A percentile compares a stretch with the other conserved stretches of the same genome.
Conservation (phyloP, 2,888 invertebrate genomes). For the Phorcus lineatus region DNA sequence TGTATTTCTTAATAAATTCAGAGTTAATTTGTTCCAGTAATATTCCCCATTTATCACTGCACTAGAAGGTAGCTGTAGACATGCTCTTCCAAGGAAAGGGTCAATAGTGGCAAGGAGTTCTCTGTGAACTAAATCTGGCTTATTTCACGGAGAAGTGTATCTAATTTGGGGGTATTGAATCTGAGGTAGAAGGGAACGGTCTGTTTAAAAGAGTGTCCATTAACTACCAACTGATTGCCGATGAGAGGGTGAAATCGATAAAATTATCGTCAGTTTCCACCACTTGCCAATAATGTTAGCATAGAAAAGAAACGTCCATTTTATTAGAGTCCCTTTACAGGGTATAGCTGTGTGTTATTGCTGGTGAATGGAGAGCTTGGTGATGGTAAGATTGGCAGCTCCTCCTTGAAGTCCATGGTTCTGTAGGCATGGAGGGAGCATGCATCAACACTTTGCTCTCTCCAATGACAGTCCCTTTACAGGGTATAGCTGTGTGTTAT, state of each 20-base stretch:
- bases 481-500: background rate
- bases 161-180: conserved; percentile 15
- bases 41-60: too few species aligned
- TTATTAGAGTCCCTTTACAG: conserved; percentile 1
- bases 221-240: conserved; percentile 13
- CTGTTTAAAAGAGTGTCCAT: background rate
- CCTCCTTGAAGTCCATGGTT: too few species aligned
- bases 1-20: too few species aligned
- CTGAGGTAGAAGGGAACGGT: background rate
- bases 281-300: conserved; percentile 7
- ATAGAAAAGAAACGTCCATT: conserved; percentile 13
- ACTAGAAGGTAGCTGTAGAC: too few species aligned
- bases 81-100: too few species aligned
- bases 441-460: too few species aligned
- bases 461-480: too few species aligned
- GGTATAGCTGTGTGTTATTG: background rate
- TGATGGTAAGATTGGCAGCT: too few species aligned
- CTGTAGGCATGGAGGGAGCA: too few species aligned
- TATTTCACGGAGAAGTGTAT: background rate
- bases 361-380: background rate
- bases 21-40: too few species aligned
- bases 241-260: background rate
- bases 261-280: conserved; percentile 7
- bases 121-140: background rate
- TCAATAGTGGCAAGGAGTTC: too few species aligned